phyloP scores from a whole-genome alignment of 2,797 vertebrate genomes.

The Champsocephalus gunnari region DNA sequence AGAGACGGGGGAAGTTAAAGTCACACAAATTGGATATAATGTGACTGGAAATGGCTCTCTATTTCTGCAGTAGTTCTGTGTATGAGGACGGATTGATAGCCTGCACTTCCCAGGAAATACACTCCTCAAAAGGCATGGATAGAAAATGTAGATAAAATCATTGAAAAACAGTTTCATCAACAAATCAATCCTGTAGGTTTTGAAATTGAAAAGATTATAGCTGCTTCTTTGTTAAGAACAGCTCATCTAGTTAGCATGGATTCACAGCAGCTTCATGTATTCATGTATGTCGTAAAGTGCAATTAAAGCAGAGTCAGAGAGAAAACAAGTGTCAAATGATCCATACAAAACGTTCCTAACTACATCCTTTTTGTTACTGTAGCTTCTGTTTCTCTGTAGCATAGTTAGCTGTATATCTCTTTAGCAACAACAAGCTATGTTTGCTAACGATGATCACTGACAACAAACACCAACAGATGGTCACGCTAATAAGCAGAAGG shows the following conservation, averaged over 20 bases:
- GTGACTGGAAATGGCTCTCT: conserved; percentile 2
- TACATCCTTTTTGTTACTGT: not conserved
- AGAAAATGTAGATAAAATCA: not conserved
- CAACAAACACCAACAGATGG: not conserved
- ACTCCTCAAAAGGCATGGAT: not conserved
- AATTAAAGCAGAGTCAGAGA: no score
- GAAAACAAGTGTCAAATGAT: not conserved
- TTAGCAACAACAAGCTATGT: not conserved
- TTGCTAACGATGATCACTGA: not conserved
- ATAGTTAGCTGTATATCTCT: no score
- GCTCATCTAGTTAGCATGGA: not conserved
- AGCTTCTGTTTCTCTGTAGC: no score
- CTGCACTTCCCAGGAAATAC: not conserved
- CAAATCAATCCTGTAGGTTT: not conserved
- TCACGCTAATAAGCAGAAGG: not conserved
- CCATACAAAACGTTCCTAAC: not conserved
- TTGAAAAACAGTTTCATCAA: conserved; percentile 1
- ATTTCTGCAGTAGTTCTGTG: not conserved
- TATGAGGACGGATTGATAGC: not conserved
- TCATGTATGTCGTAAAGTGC: not conserved
- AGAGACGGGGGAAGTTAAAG: not conserved
- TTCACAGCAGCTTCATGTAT: not conserved
- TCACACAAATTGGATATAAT: not conserved
- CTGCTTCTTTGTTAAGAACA: not conserved
- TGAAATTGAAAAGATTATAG: not conserved